These are phyloP conservation scores for Microcebus murinus DNA, from an alignment of 2,113 vertebrate genomes.

Conservation along the genomic window DNA sequence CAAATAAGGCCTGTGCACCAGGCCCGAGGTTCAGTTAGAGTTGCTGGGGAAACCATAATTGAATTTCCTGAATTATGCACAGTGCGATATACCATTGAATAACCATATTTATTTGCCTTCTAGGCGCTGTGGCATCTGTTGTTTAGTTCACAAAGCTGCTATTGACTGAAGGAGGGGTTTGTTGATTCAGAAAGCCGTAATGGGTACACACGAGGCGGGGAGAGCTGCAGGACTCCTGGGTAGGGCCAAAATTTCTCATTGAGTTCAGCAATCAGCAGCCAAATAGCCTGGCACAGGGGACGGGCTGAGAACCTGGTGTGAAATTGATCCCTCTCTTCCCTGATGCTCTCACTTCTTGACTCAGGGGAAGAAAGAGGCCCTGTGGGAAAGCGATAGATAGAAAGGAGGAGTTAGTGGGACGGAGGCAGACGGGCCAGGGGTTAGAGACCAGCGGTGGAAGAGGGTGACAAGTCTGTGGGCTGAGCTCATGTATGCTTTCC, in stretches of 20 bases:
- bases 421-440: not conserved
- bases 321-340: not conserved
- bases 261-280: not conserved
- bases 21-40: not conserved
- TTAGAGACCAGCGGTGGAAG: not conserved
- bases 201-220: not conserved
- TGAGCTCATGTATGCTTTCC: not conserved
- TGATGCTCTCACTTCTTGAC: not conserved
- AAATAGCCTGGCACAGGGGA: not conserved
- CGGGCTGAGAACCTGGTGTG: not conserved
- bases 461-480: not conserved
- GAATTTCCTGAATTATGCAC: conserved; percentile 69
- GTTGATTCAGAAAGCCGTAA: conserved; percentile 42
- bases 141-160: conserved; percentile 66
- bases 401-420: not conserved
- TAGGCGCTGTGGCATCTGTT: conserved; percentile 51
- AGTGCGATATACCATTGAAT: conserved; percentile 43
- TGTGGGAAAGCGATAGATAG: not conserved
- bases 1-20: not conserved
- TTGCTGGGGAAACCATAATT: conserved; percentile 68
- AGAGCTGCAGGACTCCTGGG: not conserved
- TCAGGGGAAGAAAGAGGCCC: not conserved
- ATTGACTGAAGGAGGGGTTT: conserved; percentile 47
- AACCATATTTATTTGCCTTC: conserved; percentile 66
- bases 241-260: not conserved